Conservation (phyloP, 2,797 vertebrate species). For the Mus caroli region DNA sequence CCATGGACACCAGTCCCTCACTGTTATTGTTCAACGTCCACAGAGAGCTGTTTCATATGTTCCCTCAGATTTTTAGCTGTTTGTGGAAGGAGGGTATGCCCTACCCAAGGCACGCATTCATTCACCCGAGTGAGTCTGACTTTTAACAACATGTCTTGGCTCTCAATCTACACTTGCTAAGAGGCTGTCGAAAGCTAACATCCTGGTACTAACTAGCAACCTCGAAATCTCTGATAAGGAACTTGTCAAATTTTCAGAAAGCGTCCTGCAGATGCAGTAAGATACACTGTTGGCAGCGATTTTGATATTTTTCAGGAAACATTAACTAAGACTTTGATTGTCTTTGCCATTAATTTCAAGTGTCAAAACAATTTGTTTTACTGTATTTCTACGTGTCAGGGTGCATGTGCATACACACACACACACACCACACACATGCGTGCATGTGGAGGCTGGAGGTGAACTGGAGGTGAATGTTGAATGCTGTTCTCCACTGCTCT, state of each 20-base stretch:
- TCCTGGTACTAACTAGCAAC: not conserved
- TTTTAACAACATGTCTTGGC: not conserved
- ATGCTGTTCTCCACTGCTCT: not conserved
- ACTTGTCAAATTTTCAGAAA: conserved; percentile 17
- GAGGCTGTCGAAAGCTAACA: not conserved
- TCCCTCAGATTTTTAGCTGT: not conserved
- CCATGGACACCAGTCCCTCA: not conserved
- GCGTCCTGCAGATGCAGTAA: not conserved
- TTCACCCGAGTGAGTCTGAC: not conserved
- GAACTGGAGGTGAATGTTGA: not conserved
- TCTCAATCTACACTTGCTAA: not conserved
- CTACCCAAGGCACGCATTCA: not conserved
- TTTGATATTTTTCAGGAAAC: conserved; percentile 60
- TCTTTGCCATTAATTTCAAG: not conserved
- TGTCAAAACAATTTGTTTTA: not conserved
- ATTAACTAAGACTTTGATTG: conserved; percentile 30
- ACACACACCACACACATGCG: no score
- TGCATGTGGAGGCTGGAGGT: no score
- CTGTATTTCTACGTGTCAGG: not conserved
- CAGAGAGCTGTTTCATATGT: conserved; percentile 33
- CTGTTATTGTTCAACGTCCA: not conserved
- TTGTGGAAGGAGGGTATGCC: not conserved
- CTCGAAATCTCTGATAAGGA: conserved; percentile 3
- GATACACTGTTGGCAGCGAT: not conserved
- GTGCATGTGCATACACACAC: not conserved